phyloP scores from a whole-genome alignment of 2,797 vertebrate genomes.

The Gymnoscopelus braueri region DNA sequence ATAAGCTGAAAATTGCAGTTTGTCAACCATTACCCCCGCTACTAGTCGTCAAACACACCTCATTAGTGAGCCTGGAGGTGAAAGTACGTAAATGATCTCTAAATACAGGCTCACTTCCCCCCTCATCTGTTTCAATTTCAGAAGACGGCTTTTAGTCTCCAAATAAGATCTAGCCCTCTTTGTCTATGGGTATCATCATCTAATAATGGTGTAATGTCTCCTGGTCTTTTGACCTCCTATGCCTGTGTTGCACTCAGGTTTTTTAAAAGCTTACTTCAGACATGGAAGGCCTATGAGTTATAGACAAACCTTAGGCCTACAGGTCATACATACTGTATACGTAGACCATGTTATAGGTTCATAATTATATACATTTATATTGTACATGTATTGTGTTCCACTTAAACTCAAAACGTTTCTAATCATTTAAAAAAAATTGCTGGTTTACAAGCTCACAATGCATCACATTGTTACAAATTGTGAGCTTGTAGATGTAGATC shows the following conservation, averaged over 20 bases:
- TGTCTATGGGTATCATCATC: conserved; percentile 71
- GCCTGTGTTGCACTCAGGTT: conserved; percentile 38
- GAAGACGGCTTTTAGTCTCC: conserved; percentile 49
- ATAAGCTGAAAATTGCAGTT: conserved; percentile 85
- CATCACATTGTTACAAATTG: no score
- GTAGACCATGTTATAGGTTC: no score
- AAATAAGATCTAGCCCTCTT: conserved; percentile 57
- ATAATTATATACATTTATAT: no score
- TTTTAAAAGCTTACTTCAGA: conserved; percentile 38
- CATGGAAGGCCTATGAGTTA: conserved; percentile 28
- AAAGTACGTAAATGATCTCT: conserved; percentile 76
- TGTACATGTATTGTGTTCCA: no score
- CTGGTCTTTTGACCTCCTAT: conserved; percentile 69
- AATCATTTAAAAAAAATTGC: no score
- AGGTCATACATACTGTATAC: no score
- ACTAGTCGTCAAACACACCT: conserved; percentile 75
- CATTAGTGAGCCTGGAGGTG: conserved; percentile 78
- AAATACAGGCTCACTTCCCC: conserved; percentile 69
- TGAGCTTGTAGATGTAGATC: no score
- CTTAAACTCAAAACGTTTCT: no score
- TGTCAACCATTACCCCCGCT: conserved; percentile 79
- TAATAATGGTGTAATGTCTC: conserved; percentile 72
- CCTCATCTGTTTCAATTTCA: conserved; percentile 77
- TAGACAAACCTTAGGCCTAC: background rate
- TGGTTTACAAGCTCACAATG: no score